Base-by-base conservation (phyloP, 1,140 invertebrate species). In the Trichomalopsis sarcophagae region DNA sequence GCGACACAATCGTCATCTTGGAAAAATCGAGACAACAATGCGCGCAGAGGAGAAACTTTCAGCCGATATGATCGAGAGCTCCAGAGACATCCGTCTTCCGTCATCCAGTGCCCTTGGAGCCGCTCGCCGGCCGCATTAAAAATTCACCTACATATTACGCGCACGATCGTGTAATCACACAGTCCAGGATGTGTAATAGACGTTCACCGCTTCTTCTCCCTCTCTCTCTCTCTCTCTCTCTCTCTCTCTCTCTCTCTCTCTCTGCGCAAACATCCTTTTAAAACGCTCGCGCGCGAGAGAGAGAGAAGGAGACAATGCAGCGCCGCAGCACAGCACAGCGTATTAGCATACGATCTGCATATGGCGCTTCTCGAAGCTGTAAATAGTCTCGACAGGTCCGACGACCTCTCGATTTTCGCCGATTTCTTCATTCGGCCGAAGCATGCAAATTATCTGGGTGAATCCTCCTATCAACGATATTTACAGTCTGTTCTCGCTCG, bases 281-380 rank as follows among this genome's bases (percentile, higher is more conserved):
- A 27, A 71, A 3, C 7, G 55, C 17, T 21, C 13, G 50, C 13
- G 50, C 13, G 14, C 17, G 21, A n/a, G 55, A 62, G 21, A n/a
- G 69, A 71, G 27, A 33, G 30, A 71, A 71, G 27, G 11, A 71
- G 69, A 33, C 69, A 71, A 62, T 71, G 69, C 69, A 71, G 23
- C 27, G 23, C 55, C 3, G 14, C 17, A 21, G 55, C 17, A 62
- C 14, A 7, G 55, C 14, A 1, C 2, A 13, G 47, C 3, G 6
- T 30, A 71, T 71, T 71, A 71, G 23, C 69, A 71, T 71, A 71
- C 69, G 30, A 71, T 71, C 69, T 71, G 69, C 69, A 71, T 71
- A 71, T 62, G 55, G 55, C 55, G 55, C 55, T 62, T 62, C 55
- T 6, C 55, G 55, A 62, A 62, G 55, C 55, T 62, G 55, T 62